A percentile compares a stretch with the other conserved stretches of the same genome.
Conservation (phyloP, 2,797 vertebrate genomes). For the Remorina albescens region DNA sequence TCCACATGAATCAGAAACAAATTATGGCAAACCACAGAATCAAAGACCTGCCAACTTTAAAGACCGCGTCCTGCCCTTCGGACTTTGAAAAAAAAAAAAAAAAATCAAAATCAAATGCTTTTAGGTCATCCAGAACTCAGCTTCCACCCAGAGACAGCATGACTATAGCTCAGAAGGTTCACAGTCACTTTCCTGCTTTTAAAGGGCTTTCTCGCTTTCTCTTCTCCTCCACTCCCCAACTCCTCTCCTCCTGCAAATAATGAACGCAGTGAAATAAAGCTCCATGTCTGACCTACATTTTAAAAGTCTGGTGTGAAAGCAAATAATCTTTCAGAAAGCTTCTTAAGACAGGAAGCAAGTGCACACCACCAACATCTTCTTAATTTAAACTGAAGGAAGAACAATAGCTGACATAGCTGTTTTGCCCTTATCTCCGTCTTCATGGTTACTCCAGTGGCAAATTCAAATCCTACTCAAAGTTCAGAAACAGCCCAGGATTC, state of each 20-base stretch:
- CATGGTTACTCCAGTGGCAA: not conserved
- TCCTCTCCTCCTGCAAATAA: slow-evolving; percentile 53
- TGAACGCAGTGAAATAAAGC: slow-evolving; percentile 71
- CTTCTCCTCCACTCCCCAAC: slow-evolving; percentile 11
- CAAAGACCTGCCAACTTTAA: slow-evolving; percentile 73
- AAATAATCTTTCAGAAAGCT: slow-evolving; percentile 76
- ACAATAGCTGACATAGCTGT: slow-evolving; percentile 44
- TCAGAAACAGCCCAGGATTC: slow-evolving; percentile 22
- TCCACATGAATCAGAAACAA: slow-evolving; percentile 77
- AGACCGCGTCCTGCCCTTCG: slow-evolving; percentile 54
- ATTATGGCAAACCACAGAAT: slow-evolving; percentile 71
- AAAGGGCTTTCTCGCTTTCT: slow-evolving; percentile 37
- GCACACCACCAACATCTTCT: slow-evolving; percentile 36
- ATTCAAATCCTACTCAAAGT: slow-evolving; percentile 23
- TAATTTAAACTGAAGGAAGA: slow-evolving; percentile 57
- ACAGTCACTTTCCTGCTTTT: slow-evolving; percentile 46
- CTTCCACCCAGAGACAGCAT: slow-evolving; percentile 56
- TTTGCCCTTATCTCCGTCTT: not conserved
- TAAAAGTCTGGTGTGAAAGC: slow-evolving; percentile 50
- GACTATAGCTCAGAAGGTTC: slow-evolving; percentile 53
- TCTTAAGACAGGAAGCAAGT: slow-evolving; percentile 66
- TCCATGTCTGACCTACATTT: slow-evolving; percentile 70
- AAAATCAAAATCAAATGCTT: slow-evolving; percentile 52
- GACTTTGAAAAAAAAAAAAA: slow-evolving; percentile 54
- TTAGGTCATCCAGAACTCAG: slow-evolving; percentile 54